A percentile compares a stretch with the other conserved stretches of the same genome.
These are phyloP conservation scores for Pachymerium ferrugineum DNA, from an alignment of 2,888 invertebrate genomes.

Conservation along the genomic window DNA sequence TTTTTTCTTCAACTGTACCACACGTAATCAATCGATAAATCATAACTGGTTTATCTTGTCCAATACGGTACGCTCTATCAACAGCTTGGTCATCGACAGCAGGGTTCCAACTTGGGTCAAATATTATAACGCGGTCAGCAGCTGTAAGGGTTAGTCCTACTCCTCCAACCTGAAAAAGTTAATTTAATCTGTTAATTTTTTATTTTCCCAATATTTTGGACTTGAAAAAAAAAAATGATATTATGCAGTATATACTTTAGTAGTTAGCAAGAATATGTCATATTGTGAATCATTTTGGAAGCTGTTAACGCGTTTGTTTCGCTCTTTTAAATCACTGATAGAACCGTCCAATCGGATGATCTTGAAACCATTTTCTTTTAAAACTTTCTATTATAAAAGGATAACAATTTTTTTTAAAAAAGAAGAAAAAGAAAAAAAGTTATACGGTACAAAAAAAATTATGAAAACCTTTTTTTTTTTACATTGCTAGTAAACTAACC, in stretches of 20 bases:
- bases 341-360: conserved; percentile 48
- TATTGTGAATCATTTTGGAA: conserved; percentile 46
- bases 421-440: not conserved
- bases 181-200: too few relatives aligned
- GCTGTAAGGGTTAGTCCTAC: conserved; percentile 50
- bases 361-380: conserved; percentile 40
- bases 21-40: conserved; percentile 51
- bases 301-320: conserved; percentile 45
- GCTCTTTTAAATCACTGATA: conserved; percentile 44
- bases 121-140: conserved; percentile 49
- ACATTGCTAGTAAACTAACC: conserved; percentile 44
- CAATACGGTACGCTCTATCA: conserved; percentile 50
- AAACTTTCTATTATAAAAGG: conserved; percentile 32
- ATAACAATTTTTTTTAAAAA: not conserved
- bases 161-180: conserved; percentile 47
- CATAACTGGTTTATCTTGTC: conserved; percentile 49
- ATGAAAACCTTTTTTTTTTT: too few relatives aligned
- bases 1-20: conserved; percentile 51
- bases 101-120: conserved; percentile 52
- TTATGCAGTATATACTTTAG: conserved; percentile 45
- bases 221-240: conserved; percentile 3
- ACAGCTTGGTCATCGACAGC: conserved; percentile 51
- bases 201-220: too few relatives aligned
- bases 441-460: too few relatives aligned
- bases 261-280: conserved; percentile 48